phyloP scores from a whole-genome alignment of 2,888 invertebrate genomes.

The Zaprionus lineosus region DNA sequence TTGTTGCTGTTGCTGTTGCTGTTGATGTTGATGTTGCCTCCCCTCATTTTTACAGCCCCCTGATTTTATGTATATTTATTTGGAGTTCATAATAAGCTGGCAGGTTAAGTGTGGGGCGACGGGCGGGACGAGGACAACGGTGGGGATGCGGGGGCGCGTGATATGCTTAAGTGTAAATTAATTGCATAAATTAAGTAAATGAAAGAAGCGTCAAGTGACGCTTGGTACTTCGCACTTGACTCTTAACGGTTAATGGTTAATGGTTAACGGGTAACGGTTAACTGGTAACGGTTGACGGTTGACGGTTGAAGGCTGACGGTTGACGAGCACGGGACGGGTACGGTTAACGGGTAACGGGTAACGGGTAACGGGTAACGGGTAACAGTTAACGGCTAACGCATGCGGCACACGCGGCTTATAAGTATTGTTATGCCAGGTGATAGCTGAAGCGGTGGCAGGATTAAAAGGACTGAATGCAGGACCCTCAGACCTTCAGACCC shows the following conservation, averaged over 20 bases:
- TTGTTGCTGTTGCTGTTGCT: too few species aligned
- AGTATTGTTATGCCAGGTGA: conserved; percentile 51
- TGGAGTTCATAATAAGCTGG: conserved; percentile 64
- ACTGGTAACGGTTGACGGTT: too few species aligned
- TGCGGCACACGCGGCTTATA: conserved; percentile 42
- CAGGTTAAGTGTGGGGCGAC: conserved; percentile 28
- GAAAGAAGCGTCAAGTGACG: conserved; percentile 2
- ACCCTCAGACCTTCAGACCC: neutral
- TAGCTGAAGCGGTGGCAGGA: conserved; percentile 41
- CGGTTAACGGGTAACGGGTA: too few species aligned
- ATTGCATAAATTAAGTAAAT: conserved; percentile 73
- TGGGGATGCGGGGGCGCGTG: conserved; percentile 3
- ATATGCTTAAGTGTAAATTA: conserved; percentile 70
- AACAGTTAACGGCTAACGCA: too few species aligned
- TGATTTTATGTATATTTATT: conserved; percentile 42
- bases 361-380: too few species aligned
- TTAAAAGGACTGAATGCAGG: conserved; percentile 19
- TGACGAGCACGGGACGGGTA: too few species aligned
- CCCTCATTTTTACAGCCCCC: conserved; percentile 27
- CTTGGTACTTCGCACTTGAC: too few species aligned
- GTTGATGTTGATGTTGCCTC: too few species aligned
- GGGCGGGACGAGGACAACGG: conserved; percentile 6
- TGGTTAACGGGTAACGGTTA: too few species aligned
- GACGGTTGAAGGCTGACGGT: too few species aligned
- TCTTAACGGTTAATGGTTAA: too few species aligned